Base-by-base conservation (phyloP, 1,140 invertebrate species). In the Coenobita brevimanus region DNA sequence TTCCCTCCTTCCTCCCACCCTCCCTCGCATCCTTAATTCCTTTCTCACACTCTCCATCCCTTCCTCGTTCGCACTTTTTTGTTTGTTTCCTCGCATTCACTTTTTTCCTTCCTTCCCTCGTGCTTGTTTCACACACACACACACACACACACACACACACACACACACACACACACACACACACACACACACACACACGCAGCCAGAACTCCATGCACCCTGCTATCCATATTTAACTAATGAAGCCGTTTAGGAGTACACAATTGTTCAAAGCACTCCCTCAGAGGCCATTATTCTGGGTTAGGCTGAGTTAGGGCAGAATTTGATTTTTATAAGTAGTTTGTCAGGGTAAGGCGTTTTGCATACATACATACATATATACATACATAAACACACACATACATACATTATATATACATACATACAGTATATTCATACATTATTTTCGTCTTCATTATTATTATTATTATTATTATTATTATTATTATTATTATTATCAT, bases 291-390 rank as follows among this genome's bases (percentile, higher is more conserved):
- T n/a, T n/a, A n/a, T n/a, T n/a, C n/a, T n/a, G n/a, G n/a, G n/a
- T n/a, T n/a, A n/a, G n/a, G n/a, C n/a, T n/a, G n/a, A n/a, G n/a
- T n/a, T n/a, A n/a, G n/a, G n/a, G n/a, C n/a, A n/a, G n/a, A n/a
- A n/a, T n/a, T n/a, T n/a, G n/a, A n/a, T n/a, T n/a, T n/a, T n/a
- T n/a, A n/a, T n/a, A n/a, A n/a, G n/a, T n/a, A n/a, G n/a, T n/a
- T n/a, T n/a, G n/a, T n/a, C n/a, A n/a, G n/a, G n/a, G n/a, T n/a
- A n/a, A n/a, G n/a, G n/a, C n/a, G n/a, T n/a, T n/a, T n/a, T n/a
- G n/a, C 27, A 76, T 41, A 76, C 41, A 76, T 41, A 76, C 41
- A 76, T 41, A 76, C 41, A 30, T 76, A 36, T 1, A 71, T 71
- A 71, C 30, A 71, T 71, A 71, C 30, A 71, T n/a, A n/a, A n/a